phyloP scores from a whole-genome alignment of 2,888 invertebrate genomes.

The Argyresthia albistria region DNA sequence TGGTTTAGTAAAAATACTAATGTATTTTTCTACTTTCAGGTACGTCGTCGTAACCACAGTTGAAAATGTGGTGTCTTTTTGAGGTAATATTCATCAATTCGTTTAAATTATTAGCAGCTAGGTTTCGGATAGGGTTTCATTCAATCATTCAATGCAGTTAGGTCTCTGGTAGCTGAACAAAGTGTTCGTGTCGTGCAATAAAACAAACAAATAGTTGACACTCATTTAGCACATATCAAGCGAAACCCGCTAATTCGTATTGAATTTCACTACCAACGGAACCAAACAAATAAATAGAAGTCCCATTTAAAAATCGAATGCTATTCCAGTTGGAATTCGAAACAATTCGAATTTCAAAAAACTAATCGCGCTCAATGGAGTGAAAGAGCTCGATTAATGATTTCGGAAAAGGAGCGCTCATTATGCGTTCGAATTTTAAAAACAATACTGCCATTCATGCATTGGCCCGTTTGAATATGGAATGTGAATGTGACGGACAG shows the following conservation, averaged over 20 bases:
- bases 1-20: neutral
- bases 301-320: conserved; percentile 34
- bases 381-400: conserved; percentile 65
- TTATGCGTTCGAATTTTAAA: conserved; percentile 59
- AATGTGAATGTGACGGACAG: conserved; percentile 60
- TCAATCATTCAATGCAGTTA: too few relatives aligned
- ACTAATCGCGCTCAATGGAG: conserved; percentile 43
- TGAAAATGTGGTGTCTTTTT: conserved; percentile 47
- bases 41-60: conserved; percentile 28
- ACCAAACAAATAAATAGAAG: conserved; percentile 36
- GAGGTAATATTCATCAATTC: conserved; percentile 30
- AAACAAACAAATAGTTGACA: conserved; percentile 9
- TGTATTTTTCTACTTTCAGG: conserved; percentile 32
- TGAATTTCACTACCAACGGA: conserved; percentile 52
- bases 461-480: conserved; percentile 57
- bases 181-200: neutral
- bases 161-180: neutral
- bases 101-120: too few relatives aligned
- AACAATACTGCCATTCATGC: conserved; percentile 61
- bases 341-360: conserved; percentile 26
- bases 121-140: too few relatives aligned
- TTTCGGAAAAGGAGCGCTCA: conserved; percentile 48
- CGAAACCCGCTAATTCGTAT: conserved; percentile 63
- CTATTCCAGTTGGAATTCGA: conserved; percentile 37
- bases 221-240: conserved; percentile 29